A percentile compares a stretch with the other conserved stretches of the same genome.
phyloP scores from a whole-genome alignment of 2,797 vertebrate genomes.

The Cirrhinus molitorella region DNA sequence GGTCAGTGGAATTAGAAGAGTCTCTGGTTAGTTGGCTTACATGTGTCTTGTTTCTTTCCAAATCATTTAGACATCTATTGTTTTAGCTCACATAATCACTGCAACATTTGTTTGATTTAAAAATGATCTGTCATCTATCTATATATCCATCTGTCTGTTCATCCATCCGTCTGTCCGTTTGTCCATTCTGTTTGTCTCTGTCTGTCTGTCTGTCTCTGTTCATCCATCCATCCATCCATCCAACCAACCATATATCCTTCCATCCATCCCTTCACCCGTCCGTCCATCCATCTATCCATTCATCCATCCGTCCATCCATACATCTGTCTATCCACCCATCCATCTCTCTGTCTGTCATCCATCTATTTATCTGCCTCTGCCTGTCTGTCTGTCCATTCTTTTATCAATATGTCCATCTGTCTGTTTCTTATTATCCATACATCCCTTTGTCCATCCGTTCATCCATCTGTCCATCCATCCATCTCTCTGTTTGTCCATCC shows the following conservation, averaged over 20 bases:
- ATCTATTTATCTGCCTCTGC: no score
- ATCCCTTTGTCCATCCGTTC: not conserved
- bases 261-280: not conserved
- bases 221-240: accelerated
- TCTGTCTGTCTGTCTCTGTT: not conserved
- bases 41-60: constrained; percentile 25
- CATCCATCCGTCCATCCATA: not conserved
- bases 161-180: not conserved
- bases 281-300: not conserved
- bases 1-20: constrained; percentile 37
- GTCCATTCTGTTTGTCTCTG: not conserved
- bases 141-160: not conserved
- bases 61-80: constrained; percentile 18
- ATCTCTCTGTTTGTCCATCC: not conserved
- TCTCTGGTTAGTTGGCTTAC: constrained; percentile 18
- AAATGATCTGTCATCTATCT: not conserved
- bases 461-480: not conserved
- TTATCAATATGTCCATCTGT: not conserved
- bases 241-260: not conserved
- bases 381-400: not conserved
- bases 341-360: not conserved
- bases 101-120: constrained; percentile 17
- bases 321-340: not conserved
- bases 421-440: not conserved
- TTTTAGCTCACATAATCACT: constrained; percentile 17